These are phyloP conservation scores for Glaucopsyche alexis DNA, from an alignment of 2,888 invertebrate species.

Conservation along the genomic window DNA sequence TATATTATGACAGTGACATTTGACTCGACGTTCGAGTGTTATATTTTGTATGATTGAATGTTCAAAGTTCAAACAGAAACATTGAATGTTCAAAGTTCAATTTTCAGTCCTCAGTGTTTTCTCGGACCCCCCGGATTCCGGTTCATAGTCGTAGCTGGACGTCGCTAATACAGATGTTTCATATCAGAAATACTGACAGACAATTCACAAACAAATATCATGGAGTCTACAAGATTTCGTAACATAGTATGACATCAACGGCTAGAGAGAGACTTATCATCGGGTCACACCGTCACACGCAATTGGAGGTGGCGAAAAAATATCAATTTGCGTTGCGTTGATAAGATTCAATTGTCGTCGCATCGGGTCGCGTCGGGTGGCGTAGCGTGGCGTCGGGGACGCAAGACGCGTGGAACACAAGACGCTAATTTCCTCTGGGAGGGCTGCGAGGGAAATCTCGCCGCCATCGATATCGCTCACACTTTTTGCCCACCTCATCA, in stretches of 20 bases:
- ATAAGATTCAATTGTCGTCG: slow-evolving; percentile 61
- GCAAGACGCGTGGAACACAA: slow-evolving; percentile 59
- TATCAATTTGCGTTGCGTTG: slow-evolving; percentile 57
- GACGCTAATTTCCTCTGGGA: slow-evolving; percentile 71
- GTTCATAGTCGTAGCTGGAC: too few relatives aligned
- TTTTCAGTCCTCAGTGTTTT: too few relatives aligned
- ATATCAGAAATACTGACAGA: too few relatives aligned
- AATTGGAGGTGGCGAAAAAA: slow-evolving; percentile 60
- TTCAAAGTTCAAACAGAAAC: too few relatives aligned
- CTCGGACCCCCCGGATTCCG: too few relatives aligned
- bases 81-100: too few relatives aligned
- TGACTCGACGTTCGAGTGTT: too few relatives aligned
- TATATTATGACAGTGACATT: too few relatives aligned
- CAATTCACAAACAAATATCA: background rate
- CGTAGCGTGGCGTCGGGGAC: background rate
- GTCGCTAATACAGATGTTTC: too few relatives aligned
- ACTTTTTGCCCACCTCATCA: slow-evolving; percentile 35
- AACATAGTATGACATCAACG: too few relatives aligned
- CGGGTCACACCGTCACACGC: slow-evolving; percentile 37
- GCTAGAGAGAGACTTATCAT: background rate
- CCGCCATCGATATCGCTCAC: slow-evolving; percentile 42
- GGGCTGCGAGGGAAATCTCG: slow-evolving; percentile 42
- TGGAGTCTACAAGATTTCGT: background rate
- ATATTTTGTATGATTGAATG: too few relatives aligned
- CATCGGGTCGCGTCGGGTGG: slow-evolving; percentile 38